Evolutionary conservation across 2,113 vertebrate genomes (phyloP).

Genomic region (Elanus axillaris): DNA sequence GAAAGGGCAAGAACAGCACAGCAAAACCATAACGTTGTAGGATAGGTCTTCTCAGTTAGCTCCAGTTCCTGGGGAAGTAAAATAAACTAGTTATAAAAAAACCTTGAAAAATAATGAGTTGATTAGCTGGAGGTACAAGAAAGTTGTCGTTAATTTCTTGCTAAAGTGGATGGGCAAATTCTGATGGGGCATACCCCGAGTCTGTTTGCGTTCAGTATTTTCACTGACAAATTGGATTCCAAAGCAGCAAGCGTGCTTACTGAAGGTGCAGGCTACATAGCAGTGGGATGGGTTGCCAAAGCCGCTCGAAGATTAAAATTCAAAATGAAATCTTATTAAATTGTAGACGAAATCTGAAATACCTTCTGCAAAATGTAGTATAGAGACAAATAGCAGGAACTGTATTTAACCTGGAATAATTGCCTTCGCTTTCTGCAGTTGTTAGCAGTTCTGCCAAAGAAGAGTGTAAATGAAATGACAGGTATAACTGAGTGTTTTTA

Average conservation of each 20-base stretch:
- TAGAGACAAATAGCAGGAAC: background rate
- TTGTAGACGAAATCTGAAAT: background rate
- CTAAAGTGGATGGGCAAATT: background rate
- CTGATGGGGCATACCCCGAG: background rate
- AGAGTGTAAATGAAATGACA: accelerated
- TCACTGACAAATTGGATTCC: background rate
- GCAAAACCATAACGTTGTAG: accelerated
- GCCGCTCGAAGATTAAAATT: background rate
- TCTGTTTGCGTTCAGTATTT: background rate
- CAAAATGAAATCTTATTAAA: background rate
- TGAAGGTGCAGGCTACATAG: no score
- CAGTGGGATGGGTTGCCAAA: background rate
- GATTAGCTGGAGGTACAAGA: background rate
- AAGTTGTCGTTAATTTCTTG: background rate
- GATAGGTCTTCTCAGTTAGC: background rate
- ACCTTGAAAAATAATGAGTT: background rate
- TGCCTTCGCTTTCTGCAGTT: accelerated
- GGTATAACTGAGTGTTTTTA: background rate
- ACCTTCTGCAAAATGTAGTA: accelerated
- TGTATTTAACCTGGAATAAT: background rate
- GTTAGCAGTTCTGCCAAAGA: background rate
- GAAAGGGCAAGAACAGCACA: background rate
- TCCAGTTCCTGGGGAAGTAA: no score
- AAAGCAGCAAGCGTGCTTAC: background rate
- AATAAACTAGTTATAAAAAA: background rate